Percentiles rank a stretch among this genome's conserved stretches.
These are phyloP conservation scores for Hephaestus fuliginosus DNA, from an alignment of 2,797 vertebrate species.

Conservation along the genomic window DNA sequence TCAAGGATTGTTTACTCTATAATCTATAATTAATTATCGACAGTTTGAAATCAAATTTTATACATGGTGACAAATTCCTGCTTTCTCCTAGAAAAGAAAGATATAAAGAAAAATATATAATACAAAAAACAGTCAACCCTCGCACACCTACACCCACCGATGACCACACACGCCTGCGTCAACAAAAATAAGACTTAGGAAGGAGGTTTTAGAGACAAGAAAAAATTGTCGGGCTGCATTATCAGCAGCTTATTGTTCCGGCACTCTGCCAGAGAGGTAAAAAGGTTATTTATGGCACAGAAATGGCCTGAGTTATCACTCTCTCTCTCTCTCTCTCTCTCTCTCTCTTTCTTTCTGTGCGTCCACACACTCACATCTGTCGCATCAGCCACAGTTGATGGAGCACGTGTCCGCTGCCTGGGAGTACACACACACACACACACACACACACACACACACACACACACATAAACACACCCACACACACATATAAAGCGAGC, in stretches of 20 bases:
- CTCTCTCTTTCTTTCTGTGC: not conserved
- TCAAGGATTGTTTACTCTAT: not conserved
- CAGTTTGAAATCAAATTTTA: not conserved
- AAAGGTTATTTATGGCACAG: constrained; percentile 7
- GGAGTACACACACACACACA: constrained; percentile 10
- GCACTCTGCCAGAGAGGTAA: constrained; percentile 2
- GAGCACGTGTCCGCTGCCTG: constrained; percentile 42
- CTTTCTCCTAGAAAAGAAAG: not conserved
- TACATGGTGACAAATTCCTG: not conserved
- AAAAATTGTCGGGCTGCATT: not conserved
- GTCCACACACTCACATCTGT: constrained; percentile 42
- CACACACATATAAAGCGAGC: constrained; percentile 35
- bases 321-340: not conserved
- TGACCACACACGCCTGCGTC: not conserved
- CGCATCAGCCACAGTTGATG: constrained; percentile 56
- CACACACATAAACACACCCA: constrained; percentile 33
- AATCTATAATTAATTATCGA: not conserved
- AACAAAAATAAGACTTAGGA: not conserved
- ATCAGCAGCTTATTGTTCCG: constrained; percentile 7
- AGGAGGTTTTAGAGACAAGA: constrained; percentile 1
- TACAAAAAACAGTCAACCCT: not conserved
- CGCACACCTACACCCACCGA: not conserved
- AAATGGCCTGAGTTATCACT: constrained; percentile 3
- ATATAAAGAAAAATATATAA: not conserved
- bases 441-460: constrained; percentile 13